Evolutionary conservation across 2,888 invertebrate species (phyloP).

Genomic region (Idaea dimidiata): DNA sequence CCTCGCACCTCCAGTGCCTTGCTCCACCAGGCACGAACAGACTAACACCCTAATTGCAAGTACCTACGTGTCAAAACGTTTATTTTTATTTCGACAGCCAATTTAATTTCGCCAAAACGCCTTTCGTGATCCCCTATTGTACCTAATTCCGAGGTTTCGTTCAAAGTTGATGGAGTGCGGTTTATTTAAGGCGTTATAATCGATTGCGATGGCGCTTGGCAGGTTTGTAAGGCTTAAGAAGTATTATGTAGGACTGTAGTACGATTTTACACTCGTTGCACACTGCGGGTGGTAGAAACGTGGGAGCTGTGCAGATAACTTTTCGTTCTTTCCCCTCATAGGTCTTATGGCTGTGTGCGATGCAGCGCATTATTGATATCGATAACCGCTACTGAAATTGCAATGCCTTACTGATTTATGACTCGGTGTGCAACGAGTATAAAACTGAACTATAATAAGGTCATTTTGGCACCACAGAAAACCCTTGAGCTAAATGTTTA

Average conservation of each 20-base stretch:
- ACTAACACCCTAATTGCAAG: neutral
- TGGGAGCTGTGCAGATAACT: neutral
- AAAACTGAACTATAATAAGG: too few species aligned
- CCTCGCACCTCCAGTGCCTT: neutral
- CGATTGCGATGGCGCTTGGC: neutral
- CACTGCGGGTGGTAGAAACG: neutral
- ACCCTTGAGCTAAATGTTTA: too few species aligned
- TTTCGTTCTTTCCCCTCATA: too few species aligned
- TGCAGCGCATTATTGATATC: too few species aligned
- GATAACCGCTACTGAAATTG: too few species aligned
- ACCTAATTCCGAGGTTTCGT: neutral
- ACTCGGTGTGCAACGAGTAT: too few species aligned
- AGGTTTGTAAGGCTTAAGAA: neutral
- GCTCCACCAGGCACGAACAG: neutral
- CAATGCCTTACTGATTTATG: too few species aligned
- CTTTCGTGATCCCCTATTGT: constrained; percentile 19
- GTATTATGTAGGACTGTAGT: neutral
- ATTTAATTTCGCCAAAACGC: constrained; percentile 34
- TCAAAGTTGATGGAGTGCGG: neutral
- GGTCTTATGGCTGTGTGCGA: too few species aligned
- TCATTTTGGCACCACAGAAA: too few species aligned
- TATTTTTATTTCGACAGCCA: constrained; percentile 36
- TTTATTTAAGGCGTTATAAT: neutral
- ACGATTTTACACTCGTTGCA: neutral
- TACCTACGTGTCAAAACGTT: constrained; percentile 43